Conservation (phyloP, 2,888 invertebrate genomes). For the Lamellibrachia columna region DNA sequence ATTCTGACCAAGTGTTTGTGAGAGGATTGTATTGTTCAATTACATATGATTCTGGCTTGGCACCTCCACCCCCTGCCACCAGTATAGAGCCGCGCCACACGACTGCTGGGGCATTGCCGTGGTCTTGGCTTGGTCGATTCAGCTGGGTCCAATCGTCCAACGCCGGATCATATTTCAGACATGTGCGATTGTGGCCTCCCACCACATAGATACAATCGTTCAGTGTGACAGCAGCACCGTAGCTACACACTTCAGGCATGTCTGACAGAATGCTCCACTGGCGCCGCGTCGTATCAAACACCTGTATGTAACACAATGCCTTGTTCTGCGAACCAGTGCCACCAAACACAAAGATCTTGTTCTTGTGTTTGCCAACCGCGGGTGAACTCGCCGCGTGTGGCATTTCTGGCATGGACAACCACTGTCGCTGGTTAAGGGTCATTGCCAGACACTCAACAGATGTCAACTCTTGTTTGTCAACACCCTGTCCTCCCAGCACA, state of each 20-base stretch:
- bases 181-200: too few species aligned
- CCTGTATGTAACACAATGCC: slow-evolving; percentile 25
- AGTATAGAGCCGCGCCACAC: too few species aligned
- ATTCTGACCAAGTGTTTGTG: too few species aligned
- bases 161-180: too few species aligned
- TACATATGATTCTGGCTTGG: too few species aligned
- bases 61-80: too few species aligned
- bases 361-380: slow-evolving; percentile 28
- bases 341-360: slow-evolving; percentile 34
- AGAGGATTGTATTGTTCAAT: too few species aligned
- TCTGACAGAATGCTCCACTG: slow-evolving; percentile 30
- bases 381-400: slow-evolving; percentile 32
- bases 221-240: too few species aligned
- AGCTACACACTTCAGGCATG: slow-evolving; percentile 33
- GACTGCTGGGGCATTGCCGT: too few species aligned
- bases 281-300: slow-evolving; percentile 34
- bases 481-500: slow-evolving; percentile 38
- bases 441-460: not conserved
- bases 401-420: slow-evolving; percentile 29
- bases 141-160: too few species aligned
- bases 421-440: not conserved
- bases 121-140: too few species aligned
- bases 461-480: not conserved
- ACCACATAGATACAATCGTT: too few species aligned
- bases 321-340: slow-evolving; percentile 32